Base-by-base conservation (phyloP, 53 echinoderm and acorn worm species). In the Echinarachnius parma region DNA sequence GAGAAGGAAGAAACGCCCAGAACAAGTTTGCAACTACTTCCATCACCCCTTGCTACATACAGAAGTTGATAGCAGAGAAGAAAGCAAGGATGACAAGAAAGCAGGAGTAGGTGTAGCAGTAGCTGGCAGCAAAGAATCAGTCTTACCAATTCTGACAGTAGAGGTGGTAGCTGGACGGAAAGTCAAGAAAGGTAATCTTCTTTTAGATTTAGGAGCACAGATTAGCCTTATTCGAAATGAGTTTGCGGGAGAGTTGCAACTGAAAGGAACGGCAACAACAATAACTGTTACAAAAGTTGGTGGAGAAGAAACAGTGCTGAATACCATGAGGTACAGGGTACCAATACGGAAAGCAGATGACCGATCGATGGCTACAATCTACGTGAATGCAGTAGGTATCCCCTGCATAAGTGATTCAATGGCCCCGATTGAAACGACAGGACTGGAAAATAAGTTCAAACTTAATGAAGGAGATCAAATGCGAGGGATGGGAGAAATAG, bases 351-450 rank as follows among this genome's bases (percentile, higher is more conserved):
- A 69, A 13, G 14, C 22, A 8, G n/a, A n/a, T n/a, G 14, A 53
- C 34, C 18, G n/a, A n/a, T 29, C 48, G 9, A 33, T 32, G 30
- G 53, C 31, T 9, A 10, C 10, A 2, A 23, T 31, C 20, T 0
- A 52, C 10, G 60, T 76, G 0, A 8, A 23, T 28, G 76, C 53
- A 20, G 47, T 70, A 3, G 78, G 84, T 11, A 50, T 83, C 0
- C 84, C 84, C 0, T 58, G 19, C 20, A 86, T 86, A 37, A 77
- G 61, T 45, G 80, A 86, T 4, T 66, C 80, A 21, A 34, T 77
- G n/a, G 75, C 67, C 16, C 33, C 26, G 16, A 78, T 78, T 24
- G 34, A 58, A 4, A 5, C 68, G 18, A n/a, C 21, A 60, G 54
- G 71, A 3, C 31, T 70, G 19, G 32, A 49, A 21, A 60, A 62